Percentiles rank a stretch among this genome's conserved stretches.
Evolutionary conservation across 2,797 vertebrate genomes (phyloP).

Genomic region (Enteromius mattozi): DNA sequence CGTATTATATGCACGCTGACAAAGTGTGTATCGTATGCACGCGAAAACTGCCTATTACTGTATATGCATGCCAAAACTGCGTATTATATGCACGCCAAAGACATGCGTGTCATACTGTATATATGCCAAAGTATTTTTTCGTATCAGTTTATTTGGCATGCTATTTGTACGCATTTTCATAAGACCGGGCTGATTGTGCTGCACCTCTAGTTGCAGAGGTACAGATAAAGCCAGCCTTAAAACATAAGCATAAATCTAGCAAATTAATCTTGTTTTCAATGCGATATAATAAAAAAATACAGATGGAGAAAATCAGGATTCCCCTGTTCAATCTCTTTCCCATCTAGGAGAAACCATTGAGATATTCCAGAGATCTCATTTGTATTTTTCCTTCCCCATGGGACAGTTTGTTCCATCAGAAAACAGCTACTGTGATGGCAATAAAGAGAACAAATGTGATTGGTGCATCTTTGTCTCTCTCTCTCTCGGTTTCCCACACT

Average conservation of each 20-base stretch:
- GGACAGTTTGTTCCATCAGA: conserved; percentile 39
- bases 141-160: too few species aligned
- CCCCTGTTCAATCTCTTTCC: neutral
- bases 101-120: too few species aligned
- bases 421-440: conserved; percentile 59
- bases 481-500: conserved; percentile 36
- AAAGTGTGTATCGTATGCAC: too few species aligned
- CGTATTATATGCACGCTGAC: too few species aligned
- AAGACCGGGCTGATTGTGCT: neutral
- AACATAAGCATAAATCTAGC: neutral
- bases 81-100: too few species aligned
- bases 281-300: neutral
- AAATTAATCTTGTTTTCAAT: neutral
- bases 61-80: too few species aligned
- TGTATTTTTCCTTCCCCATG: conserved; percentile 8
- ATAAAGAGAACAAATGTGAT: conserved; percentile 66
- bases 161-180: too few species aligned
- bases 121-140: too few species aligned
- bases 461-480: conserved; percentile 56
- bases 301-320: neutral
- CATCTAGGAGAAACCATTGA: neutral
- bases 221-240: neutral
- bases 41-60: too few species aligned
- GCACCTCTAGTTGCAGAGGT: neutral
- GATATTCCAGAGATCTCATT: conserved; percentile 14